Evolutionary conservation across 2,888 invertebrate species (phyloP).

Genomic region (Oeneis ivallda): DNA sequence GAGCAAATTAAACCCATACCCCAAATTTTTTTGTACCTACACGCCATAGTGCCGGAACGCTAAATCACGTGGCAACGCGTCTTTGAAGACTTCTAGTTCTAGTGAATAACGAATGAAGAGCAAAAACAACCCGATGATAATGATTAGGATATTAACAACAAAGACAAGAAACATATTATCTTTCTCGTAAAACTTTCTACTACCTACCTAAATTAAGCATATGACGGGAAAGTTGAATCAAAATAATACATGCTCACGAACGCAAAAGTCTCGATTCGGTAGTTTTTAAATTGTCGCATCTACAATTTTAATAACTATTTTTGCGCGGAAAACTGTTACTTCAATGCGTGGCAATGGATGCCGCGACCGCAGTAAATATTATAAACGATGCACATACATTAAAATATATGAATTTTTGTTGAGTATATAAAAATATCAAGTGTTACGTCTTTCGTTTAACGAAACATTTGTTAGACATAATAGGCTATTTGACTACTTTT

Average conservation of each 20-base stretch:
- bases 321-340: not conserved
- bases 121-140: not conserved
- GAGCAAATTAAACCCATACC: too few relatives aligned
- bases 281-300: conserved; percentile 1
- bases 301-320: conserved; percentile 19
- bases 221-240: conserved; percentile 3
- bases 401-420: conserved; percentile 15
- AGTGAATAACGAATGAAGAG: not conserved
- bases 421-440: conserved; percentile 11
- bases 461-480: not conserved
- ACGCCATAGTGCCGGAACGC: too few relatives aligned
- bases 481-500: too few relatives aligned
- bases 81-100: not conserved
- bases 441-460: not conserved
- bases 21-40: too few relatives aligned
- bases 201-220: conserved; percentile 3
- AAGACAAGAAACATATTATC: not conserved
- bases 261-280: conserved; percentile 1
- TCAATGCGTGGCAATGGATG: not conserved
- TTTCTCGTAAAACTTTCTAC: not conserved
- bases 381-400: conserved; percentile 10
- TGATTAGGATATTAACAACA: not conserved
- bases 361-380: not conserved
- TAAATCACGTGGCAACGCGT: not conserved
- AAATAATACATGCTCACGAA: conserved; percentile 2